Evolutionary conservation across 2,113 vertebrate genomes (phyloP), one percentile per base, ranked within the genome.

Genomic region (Platichthys stellatus): DNA sequence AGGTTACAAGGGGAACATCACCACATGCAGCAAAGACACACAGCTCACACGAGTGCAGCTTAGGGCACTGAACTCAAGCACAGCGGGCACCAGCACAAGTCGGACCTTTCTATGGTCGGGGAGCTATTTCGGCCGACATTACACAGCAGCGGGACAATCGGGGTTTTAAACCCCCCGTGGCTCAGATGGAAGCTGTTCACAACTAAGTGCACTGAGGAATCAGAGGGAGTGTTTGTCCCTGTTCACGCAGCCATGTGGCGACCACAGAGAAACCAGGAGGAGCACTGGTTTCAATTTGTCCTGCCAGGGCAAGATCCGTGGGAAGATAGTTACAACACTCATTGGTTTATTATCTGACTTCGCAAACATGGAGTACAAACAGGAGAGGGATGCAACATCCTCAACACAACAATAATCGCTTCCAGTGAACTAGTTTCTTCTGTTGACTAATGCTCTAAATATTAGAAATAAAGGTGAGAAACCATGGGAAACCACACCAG

Each of bases 141-240:
- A 66, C 76, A 77, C 81, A 85, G 69, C 63, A 53, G 68, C 71
- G 47, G 80, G 72, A 76, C 72, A 86, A 79, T 68, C 43, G 24
- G 15, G 68, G 4, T 61, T 74, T 80, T 20, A 69, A 60, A 76
- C 49, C 61, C 57, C 57, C 72, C 38, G 74, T 14, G 51, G 76
- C 65, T 75, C 31, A 23, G 20, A 63, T 40, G 24, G 28, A 71
- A 17, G 63, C 57, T 73, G 79, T 75, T 84, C 60, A 61, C 24
- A 43, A 76, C 60, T 53, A 66, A 70, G 74, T 81, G 67, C 64
- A 77, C 3, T 3, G 2, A 64, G 43, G 40, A 65, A 62, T 64
- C 49, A 38, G 9, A 31, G 31, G 31, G 31, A 66, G 31, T 8
- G 10, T 40, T 75, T 77, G 58, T 63, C 69, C 24, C 12, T 28